Conservation (phyloP, 2,113 vertebrate species). For the Nematolebias whitei region DNA sequence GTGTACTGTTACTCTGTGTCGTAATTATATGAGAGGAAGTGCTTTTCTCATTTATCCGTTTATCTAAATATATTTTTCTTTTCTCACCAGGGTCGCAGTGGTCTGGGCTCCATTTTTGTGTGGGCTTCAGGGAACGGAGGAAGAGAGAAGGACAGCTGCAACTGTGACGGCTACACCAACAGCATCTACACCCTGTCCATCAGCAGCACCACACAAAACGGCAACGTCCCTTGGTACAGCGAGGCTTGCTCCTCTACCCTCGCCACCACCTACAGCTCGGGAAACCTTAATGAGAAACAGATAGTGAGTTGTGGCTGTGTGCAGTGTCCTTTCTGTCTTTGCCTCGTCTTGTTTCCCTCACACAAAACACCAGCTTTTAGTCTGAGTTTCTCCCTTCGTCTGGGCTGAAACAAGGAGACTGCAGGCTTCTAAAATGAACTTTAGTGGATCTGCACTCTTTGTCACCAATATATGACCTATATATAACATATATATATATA, state of each 20-base stretch:
- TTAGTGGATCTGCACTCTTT: neutral
- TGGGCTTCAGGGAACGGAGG: conserved; percentile 99
- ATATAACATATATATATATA: neutral
- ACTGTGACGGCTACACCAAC: conserved; percentile 99
- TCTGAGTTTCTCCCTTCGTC: neutral
- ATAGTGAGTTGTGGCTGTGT: conserved; percentile 91
- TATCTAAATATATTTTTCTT: conserved; percentile 52
- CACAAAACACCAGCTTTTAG: neutral
- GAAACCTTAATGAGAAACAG: conserved; percentile 94
- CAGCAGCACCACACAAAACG: conserved; percentile 95
- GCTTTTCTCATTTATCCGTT: neutral
- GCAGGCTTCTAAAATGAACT: neutral
- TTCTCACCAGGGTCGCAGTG: conserved; percentile 87
- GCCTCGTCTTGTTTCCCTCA: neutral
- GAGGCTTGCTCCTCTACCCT: conserved; percentile 99
- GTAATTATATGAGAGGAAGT: conserved; percentile 24
- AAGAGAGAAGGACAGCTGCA: conserved; percentile 95
- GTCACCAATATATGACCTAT: too few relatives aligned
- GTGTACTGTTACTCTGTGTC: conserved; percentile 4
- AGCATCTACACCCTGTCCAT: conserved; percentile 99
- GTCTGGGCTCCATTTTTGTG: conserved; percentile 96
- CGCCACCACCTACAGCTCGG: conserved; percentile 97
- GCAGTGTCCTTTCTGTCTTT: conserved; percentile 73
- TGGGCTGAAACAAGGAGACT: neutral
- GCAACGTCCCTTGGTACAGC: conserved; percentile 98